These are phyloP conservation scores for Mimumesa dahlbomi DNA, from an alignment of 2,888 invertebrate species.

Conservation along the genomic window DNA sequence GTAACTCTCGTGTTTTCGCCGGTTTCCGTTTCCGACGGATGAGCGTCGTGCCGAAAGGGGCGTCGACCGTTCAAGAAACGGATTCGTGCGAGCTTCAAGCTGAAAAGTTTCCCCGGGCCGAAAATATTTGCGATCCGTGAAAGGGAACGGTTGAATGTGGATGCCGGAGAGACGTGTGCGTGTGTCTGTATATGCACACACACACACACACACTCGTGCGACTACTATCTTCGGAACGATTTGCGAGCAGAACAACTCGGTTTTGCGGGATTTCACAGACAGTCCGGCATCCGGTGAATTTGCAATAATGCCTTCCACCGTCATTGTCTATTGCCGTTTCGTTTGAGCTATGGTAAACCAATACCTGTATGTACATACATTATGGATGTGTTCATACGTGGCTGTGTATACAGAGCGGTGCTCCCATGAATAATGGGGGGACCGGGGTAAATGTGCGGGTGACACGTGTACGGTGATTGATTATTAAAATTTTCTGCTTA, in stretches of 20 bases:
- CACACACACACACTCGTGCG: too few relatives aligned
- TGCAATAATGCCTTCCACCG: constrained; percentile 55
- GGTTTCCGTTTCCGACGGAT: neutral
- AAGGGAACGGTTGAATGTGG: too few relatives aligned
- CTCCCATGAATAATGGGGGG: too few relatives aligned
- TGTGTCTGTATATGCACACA: too few relatives aligned
- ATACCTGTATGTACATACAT: too few relatives aligned
- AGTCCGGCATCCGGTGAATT: constrained; percentile 55
- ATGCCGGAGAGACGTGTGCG: neutral
- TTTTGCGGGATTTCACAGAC: constrained; percentile 42
- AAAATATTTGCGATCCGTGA: constrained; percentile 22
- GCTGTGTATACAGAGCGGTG: too few relatives aligned
- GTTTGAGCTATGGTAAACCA: constrained; percentile 6
- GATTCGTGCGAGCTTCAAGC: constrained; percentile 6
- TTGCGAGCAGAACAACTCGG: constrained; percentile 29
- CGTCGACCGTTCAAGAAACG: too few relatives aligned
- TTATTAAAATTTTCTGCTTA: too few relatives aligned
- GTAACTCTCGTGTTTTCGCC: neutral
- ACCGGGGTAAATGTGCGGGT: too few relatives aligned
- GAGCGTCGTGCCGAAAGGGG: neutral
- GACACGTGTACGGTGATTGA: too few relatives aligned
- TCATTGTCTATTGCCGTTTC: constrained; percentile 41
- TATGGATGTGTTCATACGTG: too few relatives aligned
- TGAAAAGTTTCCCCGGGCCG: constrained; percentile 19
- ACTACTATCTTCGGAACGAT: constrained; percentile 38